Evolutionary conservation across 2,888 invertebrate species (phyloP).

Genomic region (Daptonema setosum): DNA sequence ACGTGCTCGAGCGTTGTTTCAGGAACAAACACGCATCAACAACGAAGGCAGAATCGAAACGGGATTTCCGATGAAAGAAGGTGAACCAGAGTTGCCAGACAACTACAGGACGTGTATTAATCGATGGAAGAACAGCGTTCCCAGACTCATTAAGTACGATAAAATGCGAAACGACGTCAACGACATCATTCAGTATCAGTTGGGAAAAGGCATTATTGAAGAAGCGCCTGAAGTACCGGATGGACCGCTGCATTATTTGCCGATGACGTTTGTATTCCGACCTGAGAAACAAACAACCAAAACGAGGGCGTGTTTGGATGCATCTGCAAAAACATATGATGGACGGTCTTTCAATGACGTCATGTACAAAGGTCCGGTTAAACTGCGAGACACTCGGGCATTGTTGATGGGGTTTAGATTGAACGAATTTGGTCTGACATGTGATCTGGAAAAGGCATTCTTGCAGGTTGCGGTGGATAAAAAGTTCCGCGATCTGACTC

Average conservation of each 20-base stretch:
- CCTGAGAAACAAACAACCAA: not conserved
- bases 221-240: not conserved
- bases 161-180: not conserved
- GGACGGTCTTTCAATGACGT: slow-evolving; percentile 1
- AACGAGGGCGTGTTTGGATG: not conserved
- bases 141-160: not conserved
- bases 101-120: not conserved
- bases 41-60: not conserved
- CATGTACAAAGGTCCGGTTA: slow-evolving; percentile 1
- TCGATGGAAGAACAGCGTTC: not conserved
- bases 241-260: not conserved
- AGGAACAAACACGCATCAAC: not conserved
- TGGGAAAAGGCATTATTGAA: slow-evolving; percentile 4
- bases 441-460: slow-evolving; percentile 5
- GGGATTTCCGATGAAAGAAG: slow-evolving; percentile 1
- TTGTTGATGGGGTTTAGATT: slow-evolving; percentile 1
- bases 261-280: too few relatives aligned
- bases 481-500: not conserved
- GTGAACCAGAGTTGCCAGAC: not conserved
- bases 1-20: not conserved
- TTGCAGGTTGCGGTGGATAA: not conserved
- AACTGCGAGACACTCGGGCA: slow-evolving; percentile 2
- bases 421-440: not conserved
- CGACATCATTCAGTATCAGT: slow-evolving; percentile 1
- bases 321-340: not conserved